Evolutionary conservation across 2,888 invertebrate genomes (phyloP).

Genomic region (Escarpia spicata): DNA sequence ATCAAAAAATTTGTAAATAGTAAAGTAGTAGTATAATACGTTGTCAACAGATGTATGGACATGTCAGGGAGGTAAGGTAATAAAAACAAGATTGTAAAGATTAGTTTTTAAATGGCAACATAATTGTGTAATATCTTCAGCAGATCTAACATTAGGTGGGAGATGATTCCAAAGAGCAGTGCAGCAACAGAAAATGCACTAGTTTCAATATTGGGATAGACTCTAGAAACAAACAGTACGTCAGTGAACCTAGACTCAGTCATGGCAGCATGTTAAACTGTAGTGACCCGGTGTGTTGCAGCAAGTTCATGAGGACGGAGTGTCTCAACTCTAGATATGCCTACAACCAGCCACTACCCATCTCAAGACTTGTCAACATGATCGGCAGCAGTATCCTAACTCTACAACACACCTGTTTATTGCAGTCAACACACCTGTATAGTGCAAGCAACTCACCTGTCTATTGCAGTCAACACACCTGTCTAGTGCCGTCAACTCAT

Average conservation of each 20-base stretch:
- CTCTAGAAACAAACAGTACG: too few species aligned
- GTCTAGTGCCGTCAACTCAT: not conserved
- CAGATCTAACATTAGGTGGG: too few species aligned
- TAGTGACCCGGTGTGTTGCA: constrained; percentile 49
- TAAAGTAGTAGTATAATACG: too few species aligned
- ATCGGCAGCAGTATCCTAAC: constrained; percentile 78
- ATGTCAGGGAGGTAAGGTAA: too few species aligned
- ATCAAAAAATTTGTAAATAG: too few species aligned
- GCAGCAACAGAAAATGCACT: too few species aligned
- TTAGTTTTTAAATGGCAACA: too few species aligned
- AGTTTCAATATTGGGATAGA: too few species aligned
- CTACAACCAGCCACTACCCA: constrained; percentile 86
- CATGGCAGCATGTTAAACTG: not conserved
- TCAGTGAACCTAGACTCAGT: not conserved
- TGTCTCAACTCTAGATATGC: constrained; percentile 94
- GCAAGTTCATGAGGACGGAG: constrained; percentile 92
- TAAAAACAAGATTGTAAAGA: too few species aligned
- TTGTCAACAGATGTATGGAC: too few species aligned
- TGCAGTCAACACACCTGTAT: not conserved
- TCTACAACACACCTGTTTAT: not conserved
- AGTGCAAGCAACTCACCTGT: not conserved
- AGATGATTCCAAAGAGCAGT: too few species aligned
- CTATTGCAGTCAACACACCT: too few species aligned
- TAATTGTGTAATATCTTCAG: not conserved
- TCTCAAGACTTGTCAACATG: constrained; percentile 83